Evolutionary conservation across 2,888 invertebrate species (phyloP).

Genomic region (Sesamia inferens): DNA sequence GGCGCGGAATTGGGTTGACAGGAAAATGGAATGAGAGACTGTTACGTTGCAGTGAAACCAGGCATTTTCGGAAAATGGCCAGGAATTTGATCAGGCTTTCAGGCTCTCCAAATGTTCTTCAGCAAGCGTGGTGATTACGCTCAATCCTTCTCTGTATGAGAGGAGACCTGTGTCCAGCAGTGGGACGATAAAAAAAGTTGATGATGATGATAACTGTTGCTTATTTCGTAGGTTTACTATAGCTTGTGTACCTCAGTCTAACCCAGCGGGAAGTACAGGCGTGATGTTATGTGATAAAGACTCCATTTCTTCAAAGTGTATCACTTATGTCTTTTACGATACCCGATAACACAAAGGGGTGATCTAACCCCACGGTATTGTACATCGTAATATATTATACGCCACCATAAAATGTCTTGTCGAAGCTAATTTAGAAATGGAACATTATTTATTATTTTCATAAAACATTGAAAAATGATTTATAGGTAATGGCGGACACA

Average conservation of each 20-base stretch:
- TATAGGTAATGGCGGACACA: conserved; percentile 30
- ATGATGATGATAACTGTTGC: no score
- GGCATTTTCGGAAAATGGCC: not conserved
- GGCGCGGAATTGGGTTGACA: not conserved
- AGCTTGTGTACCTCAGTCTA: not conserved
- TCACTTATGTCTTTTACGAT: conserved; percentile 19
- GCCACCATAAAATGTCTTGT: conserved; percentile 33
- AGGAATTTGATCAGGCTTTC: not conserved
- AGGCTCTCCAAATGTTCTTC: no score
- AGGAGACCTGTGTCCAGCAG: no score
- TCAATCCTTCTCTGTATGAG: no score
- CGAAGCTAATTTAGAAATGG: conserved; percentile 38
- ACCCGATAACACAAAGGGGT: not conserved
- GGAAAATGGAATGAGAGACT: not conserved
- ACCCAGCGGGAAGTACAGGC: not conserved
- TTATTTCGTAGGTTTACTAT: not conserved
- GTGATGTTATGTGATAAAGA: not conserved
- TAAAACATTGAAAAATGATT: conserved; percentile 44
- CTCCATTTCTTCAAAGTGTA: not conserved
- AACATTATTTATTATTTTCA: conserved; percentile 40
- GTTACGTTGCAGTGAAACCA: not conserved
- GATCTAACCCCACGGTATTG: not conserved
- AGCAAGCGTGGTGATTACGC: no score
- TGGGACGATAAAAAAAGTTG: no score
- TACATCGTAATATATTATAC: conserved; percentile 25